Conservation (phyloP, 2,113 vertebrate genomes). For the Sturnira hondurensis region DNA sequence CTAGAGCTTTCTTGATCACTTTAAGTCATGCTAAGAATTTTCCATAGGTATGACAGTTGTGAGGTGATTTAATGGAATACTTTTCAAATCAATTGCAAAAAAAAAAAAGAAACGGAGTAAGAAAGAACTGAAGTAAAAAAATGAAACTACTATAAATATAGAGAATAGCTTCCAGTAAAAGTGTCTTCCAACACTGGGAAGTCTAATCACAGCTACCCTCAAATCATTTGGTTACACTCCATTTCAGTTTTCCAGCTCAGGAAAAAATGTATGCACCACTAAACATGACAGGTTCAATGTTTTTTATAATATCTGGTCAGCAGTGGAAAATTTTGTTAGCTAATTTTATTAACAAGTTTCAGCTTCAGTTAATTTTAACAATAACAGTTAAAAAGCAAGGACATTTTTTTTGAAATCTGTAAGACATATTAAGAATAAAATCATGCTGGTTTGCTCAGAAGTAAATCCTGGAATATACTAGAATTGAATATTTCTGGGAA, state of each 20-base stretch:
- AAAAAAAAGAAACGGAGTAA: constrained; percentile 37
- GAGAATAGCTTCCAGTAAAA: constrained; percentile 74
- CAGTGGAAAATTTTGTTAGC: constrained; percentile 62
- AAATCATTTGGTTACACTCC: constrained; percentile 70
- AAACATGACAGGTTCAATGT: constrained; percentile 59
- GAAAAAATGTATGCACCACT: constrained; percentile 68
- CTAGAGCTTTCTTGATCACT: constrained; percentile 49
- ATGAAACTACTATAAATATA: constrained; percentile 72
- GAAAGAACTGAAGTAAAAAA: constrained; percentile 68
- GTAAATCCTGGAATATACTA: neutral
- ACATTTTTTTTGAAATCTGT: neutral
- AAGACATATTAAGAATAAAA: neutral
- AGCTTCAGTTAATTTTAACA: constrained; percentile 59
- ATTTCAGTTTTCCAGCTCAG: constrained; percentile 64
- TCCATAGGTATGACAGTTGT: constrained; percentile 64
- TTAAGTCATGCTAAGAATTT: constrained; percentile 60
- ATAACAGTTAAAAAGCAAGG: constrained; percentile 39
- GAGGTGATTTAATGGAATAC: constrained; percentile 67
- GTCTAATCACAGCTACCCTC: constrained; percentile 73
- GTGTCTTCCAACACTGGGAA: constrained; percentile 68
- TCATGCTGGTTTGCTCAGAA: neutral
- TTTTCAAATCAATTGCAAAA: constrained; percentile 62
- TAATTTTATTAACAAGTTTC: constrained; percentile 69
- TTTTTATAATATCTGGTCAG: constrained; percentile 64
- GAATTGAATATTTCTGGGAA: neutral